Evolutionary conservation across 2,113 vertebrate species (phyloP).

Genomic region (Orthonyx spaldingii): DNA sequence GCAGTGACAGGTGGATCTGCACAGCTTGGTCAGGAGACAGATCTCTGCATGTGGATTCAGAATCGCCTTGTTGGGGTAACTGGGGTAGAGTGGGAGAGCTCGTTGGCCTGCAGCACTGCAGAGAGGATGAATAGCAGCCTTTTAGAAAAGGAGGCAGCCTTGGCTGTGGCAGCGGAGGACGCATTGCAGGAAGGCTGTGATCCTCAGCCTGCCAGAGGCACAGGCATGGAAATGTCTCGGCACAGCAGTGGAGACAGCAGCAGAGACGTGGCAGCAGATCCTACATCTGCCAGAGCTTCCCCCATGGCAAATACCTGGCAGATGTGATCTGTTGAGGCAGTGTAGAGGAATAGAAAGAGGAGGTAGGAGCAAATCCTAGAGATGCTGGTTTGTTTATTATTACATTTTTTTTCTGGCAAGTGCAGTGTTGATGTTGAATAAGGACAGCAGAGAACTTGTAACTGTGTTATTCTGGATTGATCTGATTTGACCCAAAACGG

Average conservation of each 20-base stretch:
- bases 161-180: not conserved
- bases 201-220: not conserved
- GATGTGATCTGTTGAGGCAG: not conserved
- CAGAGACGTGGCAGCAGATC: not conserved
- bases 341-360: not conserved
- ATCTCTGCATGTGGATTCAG: not conserved
- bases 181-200: accelerated
- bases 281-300: not conserved
- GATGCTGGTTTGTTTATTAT: not conserved
- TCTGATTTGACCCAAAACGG: not conserved
- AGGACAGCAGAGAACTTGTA: not conserved
- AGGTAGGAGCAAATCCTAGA: not conserved
- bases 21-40: not conserved
- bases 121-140: not conserved
- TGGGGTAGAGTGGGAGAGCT: not conserved
- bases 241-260: not conserved
- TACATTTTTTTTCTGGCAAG: not conserved
- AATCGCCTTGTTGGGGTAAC: not conserved
- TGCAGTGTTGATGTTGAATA: not conserved
- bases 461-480: not conserved
- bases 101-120: not conserved
- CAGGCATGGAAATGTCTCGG: not conserved
- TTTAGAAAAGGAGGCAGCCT: not conserved
- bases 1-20: not conserved
- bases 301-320: not conserved